Conservation (phyloP, 2,888 invertebrate species). For the Toxonevra muliebris region DNA sequence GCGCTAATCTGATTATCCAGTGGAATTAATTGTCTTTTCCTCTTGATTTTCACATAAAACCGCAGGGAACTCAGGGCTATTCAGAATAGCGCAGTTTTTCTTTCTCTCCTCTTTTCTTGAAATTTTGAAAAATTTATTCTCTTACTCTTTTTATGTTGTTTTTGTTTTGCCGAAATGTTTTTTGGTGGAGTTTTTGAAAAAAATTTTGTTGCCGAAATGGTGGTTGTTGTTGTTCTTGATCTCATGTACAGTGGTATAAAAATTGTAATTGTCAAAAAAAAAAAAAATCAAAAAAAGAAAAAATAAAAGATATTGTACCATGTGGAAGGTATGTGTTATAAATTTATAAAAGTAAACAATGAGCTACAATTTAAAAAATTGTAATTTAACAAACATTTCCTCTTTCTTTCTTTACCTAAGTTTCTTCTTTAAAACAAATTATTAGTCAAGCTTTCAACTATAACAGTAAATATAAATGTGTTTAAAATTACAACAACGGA, state of each 20-base stretch:
- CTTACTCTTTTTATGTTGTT: slow-evolving; percentile 43
- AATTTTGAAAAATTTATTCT: slow-evolving; percentile 38
- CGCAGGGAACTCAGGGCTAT: too few species aligned
- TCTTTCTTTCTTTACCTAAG: slow-evolving; percentile 28
- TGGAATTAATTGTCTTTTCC: too few species aligned
- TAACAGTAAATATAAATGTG: too few species aligned
- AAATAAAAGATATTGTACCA: too few species aligned
- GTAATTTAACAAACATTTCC: too few species aligned
- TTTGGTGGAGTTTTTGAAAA: not conserved
- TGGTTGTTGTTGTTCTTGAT: not conserved
- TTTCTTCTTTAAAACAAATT: slow-evolving; percentile 37
- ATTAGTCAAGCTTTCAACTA: slow-evolving; percentile 32
- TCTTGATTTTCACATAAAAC: too few species aligned
- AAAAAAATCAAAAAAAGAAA: too few species aligned
- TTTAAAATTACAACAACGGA: slow-evolving; percentile 41
- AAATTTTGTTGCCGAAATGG: slow-evolving; percentile 10
- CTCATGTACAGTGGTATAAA: not conserved
- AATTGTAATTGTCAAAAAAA: too few species aligned
- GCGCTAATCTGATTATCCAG: not conserved
- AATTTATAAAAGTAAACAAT: too few species aligned
- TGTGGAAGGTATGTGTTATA: not conserved
- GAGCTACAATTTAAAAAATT: too few species aligned
- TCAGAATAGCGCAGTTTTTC: too few species aligned
- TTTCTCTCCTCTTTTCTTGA: slow-evolving; percentile 11
- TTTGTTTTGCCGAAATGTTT: slow-evolving; percentile 38